Base-by-base conservation (phyloP, 2,888 invertebrate species). In the Halocaridina rubra region DNA sequence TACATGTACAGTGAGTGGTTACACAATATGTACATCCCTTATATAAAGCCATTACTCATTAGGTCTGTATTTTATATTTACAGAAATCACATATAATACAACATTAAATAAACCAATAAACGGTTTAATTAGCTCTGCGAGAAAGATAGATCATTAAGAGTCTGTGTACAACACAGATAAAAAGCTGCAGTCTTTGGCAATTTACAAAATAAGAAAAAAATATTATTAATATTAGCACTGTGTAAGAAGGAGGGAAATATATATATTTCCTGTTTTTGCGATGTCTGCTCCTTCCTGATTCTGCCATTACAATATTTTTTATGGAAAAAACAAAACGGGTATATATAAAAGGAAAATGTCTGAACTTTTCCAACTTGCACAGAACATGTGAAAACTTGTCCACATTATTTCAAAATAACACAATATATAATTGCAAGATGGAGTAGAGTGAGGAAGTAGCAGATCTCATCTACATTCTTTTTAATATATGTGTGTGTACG, bases 61-160 rank as follows among this genome's bases (percentile, higher is more conserved):
- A 72, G 33, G 19, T 22, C 53, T 61, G 33, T 59, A 16, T 61
- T 29, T 24, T 39, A 46, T 84, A 84, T 84, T 39, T 84, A 84
- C 84, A 84, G 77, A 84, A 71, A 84, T 84, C 84, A 84, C 84
- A 84, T 82, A 82, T 84, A 78, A 61, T 84, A 84, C 84, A 82
- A 82, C 82, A 84, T 84, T 78, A 84, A 84, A 84, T 59, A 84
- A 78, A 78, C 71, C 78, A 27, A 59, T 33, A 39, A 74, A 72
- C 30, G 67, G 78, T 71, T 84, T 77, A 30, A 22, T 39, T 72
- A 53, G 32, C 32, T 59, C 64, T 33, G 74, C 78, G 72, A 78
- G 84, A 84, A 78, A 84, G 61, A 76, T 77, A 76, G 71, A 27
- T 74, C 3, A 74, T 76, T 59, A 53, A 46, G 69, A 75, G 46